phyloP scores from a whole-genome alignment of 2,113 vertebrate species.

The Mus spicilegus region DNA sequence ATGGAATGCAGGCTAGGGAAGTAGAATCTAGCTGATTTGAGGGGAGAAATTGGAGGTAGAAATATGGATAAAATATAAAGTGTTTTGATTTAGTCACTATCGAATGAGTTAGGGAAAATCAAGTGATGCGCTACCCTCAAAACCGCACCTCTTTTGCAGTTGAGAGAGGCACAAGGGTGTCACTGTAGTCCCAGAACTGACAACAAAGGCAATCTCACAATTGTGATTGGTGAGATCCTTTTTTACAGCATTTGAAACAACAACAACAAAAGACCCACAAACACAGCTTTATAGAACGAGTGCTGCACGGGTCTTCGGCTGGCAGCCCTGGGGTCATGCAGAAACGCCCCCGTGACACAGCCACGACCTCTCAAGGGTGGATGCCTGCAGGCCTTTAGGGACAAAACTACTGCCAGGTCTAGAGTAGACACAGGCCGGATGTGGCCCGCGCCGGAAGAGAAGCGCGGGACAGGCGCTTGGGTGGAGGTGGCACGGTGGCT shows the following conservation, averaged over 20 bases:
- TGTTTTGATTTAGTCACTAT: neutral
- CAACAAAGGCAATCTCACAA: neutral
- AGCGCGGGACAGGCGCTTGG: neutral
- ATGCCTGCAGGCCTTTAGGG: neutral
- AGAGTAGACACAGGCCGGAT: slow-evolving; percentile 46
- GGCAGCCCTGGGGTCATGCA: neutral
- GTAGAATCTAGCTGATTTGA: neutral
- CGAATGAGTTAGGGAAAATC: neutral
- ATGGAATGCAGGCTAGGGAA: neutral
- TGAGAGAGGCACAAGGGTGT: neutral
- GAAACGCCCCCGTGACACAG: neutral
- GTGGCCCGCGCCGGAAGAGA: slow-evolving; percentile 67
- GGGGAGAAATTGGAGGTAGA: neutral
- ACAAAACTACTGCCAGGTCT: neutral
- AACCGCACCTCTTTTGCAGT: neutral
- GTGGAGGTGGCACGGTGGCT: neutral
- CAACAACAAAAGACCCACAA: neutral
- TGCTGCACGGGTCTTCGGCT: neutral
- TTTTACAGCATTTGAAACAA: neutral
- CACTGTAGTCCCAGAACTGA: neutral
- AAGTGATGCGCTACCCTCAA: neutral
- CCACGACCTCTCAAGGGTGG: neutral
- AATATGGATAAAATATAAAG: neutral
- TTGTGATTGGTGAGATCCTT: neutral
- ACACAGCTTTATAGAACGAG: neutral